Conservation (phyloP, 2,888 invertebrate species). For the Pachymerium ferrugineum region DNA sequence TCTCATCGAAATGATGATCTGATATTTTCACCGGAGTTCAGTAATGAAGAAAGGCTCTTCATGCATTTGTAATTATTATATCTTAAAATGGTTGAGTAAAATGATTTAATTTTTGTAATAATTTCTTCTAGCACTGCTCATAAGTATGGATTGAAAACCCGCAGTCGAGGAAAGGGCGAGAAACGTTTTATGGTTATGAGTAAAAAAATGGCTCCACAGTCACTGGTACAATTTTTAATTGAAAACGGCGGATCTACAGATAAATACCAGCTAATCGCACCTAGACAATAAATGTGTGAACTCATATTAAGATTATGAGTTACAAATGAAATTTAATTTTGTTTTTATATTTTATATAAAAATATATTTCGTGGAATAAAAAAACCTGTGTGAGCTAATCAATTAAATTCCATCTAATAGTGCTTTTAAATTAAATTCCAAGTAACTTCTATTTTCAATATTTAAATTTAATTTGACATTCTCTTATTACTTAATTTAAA, state of each 20-base stretch:
- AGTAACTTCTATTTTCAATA: no score
- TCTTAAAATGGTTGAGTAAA: background rate
- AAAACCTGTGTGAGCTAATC: no score
- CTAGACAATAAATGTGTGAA: no score
- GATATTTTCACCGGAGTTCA: background rate
- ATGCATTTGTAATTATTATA: background rate
- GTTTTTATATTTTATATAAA: no score
- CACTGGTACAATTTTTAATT: background rate
- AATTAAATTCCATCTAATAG: no score
- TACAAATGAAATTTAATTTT: no score
- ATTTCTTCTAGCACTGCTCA: background rate
- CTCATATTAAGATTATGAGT: no score
- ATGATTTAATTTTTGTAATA: background rate
- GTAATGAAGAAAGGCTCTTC: background rate
- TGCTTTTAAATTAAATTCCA: no score
- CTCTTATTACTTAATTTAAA: no score
- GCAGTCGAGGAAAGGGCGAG: background rate
- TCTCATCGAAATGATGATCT: background rate
- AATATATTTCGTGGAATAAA: no score
- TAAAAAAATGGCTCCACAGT: background rate
- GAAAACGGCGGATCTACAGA: slow-evolving; percentile 4
- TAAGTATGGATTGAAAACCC: background rate
- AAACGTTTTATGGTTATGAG: background rate
- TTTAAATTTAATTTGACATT: no score
- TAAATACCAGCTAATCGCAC: background rate